Evolutionary conservation across 2,797 vertebrate genomes (phyloP).

Genomic region (Carcharodon carcharias): DNA sequence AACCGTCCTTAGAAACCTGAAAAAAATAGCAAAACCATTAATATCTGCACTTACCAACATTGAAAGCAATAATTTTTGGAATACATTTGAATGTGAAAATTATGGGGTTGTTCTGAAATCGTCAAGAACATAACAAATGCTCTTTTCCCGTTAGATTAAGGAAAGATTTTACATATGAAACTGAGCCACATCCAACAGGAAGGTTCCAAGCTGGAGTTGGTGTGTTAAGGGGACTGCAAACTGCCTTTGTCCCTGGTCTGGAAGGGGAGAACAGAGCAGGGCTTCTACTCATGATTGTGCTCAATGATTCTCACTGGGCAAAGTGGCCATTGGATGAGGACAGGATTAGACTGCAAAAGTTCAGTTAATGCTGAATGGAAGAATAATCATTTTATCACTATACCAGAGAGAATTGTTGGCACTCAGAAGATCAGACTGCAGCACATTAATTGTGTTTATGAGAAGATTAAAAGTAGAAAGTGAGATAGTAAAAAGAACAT

Average conservation of each 20-base stretch:
- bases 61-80: not conserved
- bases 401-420: too few relatives aligned
- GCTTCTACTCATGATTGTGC: not conserved
- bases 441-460: too few relatives aligned
- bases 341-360: not conserved
- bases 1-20: conserved; percentile 38
- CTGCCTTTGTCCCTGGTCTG: not conserved
- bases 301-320: not conserved
- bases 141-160: not conserved
- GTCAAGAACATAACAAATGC: too few relatives aligned
- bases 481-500: too few relatives aligned
- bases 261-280: not conserved
- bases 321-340: not conserved
- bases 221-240: not conserved
- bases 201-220: not conserved
- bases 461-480: too few relatives aligned
- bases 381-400: too few relatives aligned
- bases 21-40: not conserved
- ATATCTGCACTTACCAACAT: not conserved
- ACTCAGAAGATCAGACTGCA: too few relatives aligned
- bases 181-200: not conserved
- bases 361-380: too few relatives aligned
- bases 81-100: not conserved
- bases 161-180: not conserved
- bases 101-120: not conserved